A percentile compares a stretch with the other conserved stretches of the same genome.
Conservation (phyloP, 2,888 invertebrate species). For the Acanthococcus lagerstroemiae region DNA sequence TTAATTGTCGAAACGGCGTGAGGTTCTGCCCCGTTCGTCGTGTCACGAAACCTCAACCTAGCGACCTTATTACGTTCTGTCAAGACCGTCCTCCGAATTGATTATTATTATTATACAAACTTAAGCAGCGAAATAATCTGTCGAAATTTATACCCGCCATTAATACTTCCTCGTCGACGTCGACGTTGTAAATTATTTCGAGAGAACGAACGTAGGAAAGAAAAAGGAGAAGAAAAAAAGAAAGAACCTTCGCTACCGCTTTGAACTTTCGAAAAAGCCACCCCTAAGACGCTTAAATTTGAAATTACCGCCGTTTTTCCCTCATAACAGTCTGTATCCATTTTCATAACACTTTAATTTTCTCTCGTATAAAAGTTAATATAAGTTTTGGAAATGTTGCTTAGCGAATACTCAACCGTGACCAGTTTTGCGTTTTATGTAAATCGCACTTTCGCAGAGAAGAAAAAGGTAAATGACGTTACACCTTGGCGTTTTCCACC, state of each 20-base stretch:
- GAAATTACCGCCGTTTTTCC: no score
- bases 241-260: not conserved
- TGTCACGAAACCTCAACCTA: no score
- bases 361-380: constrained; percentile 14
- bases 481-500: constrained; percentile 3
- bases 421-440: constrained; percentile 25
- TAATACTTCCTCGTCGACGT: not conserved
- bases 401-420: constrained; percentile 21
- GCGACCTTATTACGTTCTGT: no score
- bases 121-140: not conserved
- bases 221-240: not conserved
- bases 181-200: not conserved
- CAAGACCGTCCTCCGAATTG: no score
- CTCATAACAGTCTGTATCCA: constrained; percentile 9
- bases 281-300: no score
- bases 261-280: no score
- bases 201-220: not conserved
- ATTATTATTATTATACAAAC: no score
- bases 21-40: no score
- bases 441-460: constrained; percentile 15
- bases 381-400: constrained; percentile 23
- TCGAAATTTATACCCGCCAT: not conserved
- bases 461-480: constrained; percentile 7
- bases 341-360: constrained; percentile 25
- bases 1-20: no score